A percentile compares a stretch with the other conserved stretches of the same genome.
Evolutionary conservation across 1,140 invertebrate species (phyloP).

Genomic region (Brachystomella parvula): DNA sequence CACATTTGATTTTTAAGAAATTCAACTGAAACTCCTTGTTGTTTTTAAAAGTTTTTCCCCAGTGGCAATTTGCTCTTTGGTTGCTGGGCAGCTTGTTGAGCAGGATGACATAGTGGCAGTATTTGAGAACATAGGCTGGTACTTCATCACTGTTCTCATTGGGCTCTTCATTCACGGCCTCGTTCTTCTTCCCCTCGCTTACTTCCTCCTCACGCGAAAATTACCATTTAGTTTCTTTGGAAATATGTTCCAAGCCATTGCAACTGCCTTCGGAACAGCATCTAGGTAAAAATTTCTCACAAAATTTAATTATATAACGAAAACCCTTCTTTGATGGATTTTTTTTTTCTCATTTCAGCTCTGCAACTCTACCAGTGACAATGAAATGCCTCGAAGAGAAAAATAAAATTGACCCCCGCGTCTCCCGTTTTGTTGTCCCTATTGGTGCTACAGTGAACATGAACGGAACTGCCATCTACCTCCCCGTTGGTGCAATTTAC

Average conservation of each 20-base stretch:
- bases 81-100: slow-evolving; percentile 51
- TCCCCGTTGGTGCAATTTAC: slow-evolving; percentile 60
- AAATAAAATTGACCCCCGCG: slow-evolving; percentile 52
- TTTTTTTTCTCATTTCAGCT: slow-evolving; percentile 42
- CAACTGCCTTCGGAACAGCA: slow-evolving; percentile 42
- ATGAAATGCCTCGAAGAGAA: slow-evolving; percentile 58
- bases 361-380: slow-evolving; percentile 56
- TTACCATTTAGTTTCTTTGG: slow-evolving; percentile 46
- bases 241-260: slow-evolving; percentile 47
- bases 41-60: slow-evolving; percentile 49
- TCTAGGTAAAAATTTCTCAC: neutral
- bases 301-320: neutral
- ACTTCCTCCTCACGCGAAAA: slow-evolving; percentile 44
- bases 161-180: slow-evolving; percentile 52
- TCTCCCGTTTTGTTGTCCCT: slow-evolving; percentile 56
- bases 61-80: slow-evolving; percentile 54
- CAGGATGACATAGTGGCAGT: slow-evolving; percentile 51
- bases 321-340: neutral
- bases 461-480: slow-evolving; percentile 56
- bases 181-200: slow-evolving; percentile 48
- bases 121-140: slow-evolving; percentile 50
- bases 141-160: slow-evolving; percentile 50
- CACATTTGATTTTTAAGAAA: neutral
- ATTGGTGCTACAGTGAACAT: slow-evolving; percentile 55
- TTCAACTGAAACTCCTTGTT: neutral